Percentiles rank a stretch among this genome's conserved stretches.
Conservation (phyloP, 2,888 invertebrate species). For the Epinotia brunnichana region DNA sequence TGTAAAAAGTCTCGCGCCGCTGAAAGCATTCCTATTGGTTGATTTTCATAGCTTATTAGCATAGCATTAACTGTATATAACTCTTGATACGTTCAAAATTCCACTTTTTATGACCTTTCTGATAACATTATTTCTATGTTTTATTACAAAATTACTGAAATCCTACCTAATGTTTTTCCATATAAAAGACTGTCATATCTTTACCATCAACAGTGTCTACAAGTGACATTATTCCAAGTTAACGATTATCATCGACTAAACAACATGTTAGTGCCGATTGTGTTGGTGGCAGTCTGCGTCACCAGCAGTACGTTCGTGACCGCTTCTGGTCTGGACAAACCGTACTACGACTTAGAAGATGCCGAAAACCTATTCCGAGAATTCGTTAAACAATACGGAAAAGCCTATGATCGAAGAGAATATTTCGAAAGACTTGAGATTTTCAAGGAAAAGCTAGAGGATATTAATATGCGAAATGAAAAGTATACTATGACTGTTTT, state of each 20-base stretch:
- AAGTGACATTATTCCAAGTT: background rate
- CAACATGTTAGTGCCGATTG: background rate
- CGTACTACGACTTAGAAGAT: background rate
- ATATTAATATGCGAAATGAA: slow-evolving; percentile 7
- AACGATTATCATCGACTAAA: background rate
- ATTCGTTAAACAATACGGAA: slow-evolving; percentile 1
- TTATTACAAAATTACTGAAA: too few relatives aligned
- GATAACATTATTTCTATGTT: too few relatives aligned
- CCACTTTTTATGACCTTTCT: too few relatives aligned
- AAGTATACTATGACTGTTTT: background rate
- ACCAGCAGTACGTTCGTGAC: background rate
- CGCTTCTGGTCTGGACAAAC: background rate
- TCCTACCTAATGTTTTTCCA: background rate
- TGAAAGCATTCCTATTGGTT: too few relatives aligned
- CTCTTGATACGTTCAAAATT: too few relatives aligned
- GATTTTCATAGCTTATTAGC: too few relatives aligned
- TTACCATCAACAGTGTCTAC: background rate
- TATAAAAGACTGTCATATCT: background rate
- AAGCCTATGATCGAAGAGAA: slow-evolving; percentile 5
- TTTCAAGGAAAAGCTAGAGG: slow-evolving; percentile 5
- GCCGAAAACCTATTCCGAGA: background rate
- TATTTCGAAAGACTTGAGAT: slow-evolving; percentile 4
- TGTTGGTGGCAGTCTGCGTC: background rate
- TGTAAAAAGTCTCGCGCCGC: too few relatives aligned
- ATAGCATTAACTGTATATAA: too few relatives aligned